A percentile compares a stretch with the other conserved stretches of the same genome.
phyloP scores from a whole-genome alignment of 2,797 vertebrate genomes.

The Cephalopachus bancanus region DNA sequence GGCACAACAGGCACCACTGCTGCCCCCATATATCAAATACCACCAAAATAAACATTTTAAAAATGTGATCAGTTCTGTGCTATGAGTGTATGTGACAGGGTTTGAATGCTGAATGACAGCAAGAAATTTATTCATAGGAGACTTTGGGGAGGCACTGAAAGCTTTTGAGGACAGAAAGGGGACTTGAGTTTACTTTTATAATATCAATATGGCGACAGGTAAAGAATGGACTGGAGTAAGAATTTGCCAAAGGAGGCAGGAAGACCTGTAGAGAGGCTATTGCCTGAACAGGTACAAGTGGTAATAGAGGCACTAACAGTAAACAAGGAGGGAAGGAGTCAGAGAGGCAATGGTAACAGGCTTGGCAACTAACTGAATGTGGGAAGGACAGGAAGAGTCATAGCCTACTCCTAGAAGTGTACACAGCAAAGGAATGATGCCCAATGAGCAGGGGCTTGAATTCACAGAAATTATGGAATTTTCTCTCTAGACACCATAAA shows the following conservation, averaged over 20 bases:
- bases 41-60: too few relatives aligned
- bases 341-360: fast-evolving
- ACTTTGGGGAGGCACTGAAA: background rate
- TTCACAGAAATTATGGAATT: background rate
- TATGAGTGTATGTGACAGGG: background rate
- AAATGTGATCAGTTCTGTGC: background rate
- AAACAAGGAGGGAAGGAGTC: background rate
- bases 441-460: background rate
- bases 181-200: background rate
- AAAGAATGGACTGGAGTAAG: background rate
- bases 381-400: background rate
- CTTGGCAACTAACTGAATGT: background rate
- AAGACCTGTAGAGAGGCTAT: background rate
- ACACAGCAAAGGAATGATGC: background rate
- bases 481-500: background rate
- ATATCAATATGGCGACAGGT: background rate
- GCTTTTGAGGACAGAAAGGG: background rate
- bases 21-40: background rate
- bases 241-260: background rate
- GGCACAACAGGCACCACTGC: background rate
- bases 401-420: background rate
- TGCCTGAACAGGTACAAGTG: background rate
- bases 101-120: background rate
- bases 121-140: background rate
- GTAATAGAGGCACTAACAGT: fast-evolving